Evolutionary conservation across 35 echinoderm and acorn worm species (phyloP).

Genomic region (Patiria miniata): DNA sequence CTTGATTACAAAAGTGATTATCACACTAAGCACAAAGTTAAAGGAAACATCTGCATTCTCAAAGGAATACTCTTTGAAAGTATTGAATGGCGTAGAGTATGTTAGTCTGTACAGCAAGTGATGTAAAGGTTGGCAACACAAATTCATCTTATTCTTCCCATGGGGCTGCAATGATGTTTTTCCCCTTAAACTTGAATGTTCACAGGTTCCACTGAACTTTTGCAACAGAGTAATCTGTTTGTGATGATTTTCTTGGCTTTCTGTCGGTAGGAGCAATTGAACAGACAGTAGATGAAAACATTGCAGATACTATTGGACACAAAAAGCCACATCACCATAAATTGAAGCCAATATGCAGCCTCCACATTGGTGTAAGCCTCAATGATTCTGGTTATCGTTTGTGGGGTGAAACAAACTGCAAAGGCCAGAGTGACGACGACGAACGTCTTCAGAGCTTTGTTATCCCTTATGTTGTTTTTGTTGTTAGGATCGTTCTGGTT

Average conservation of each 20-base stretch:
- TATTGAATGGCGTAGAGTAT: no score
- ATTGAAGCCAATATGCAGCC: background rate
- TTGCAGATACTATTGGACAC: background rate
- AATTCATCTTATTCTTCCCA: no score
- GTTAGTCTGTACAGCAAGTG: no score
- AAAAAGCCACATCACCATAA: background rate
- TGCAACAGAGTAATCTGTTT: background rate
- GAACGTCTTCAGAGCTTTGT: constrained; percentile 21
- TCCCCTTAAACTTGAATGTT: background rate
- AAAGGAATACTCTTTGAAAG: no score
- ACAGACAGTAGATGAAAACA: constrained; percentile 25
- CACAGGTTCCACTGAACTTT: constrained; percentile 16
- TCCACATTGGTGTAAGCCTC: background rate
- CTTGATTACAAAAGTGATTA: no score
- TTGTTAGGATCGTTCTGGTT: background rate
- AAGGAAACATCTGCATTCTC: no score
- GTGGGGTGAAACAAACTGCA: background rate
- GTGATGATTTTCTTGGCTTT: background rate
- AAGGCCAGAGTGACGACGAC: background rate
- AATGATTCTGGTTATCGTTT: background rate
- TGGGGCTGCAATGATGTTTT: no score
- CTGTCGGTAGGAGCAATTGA: background rate
- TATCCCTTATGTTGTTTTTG: background rate
- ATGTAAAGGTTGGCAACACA: no score
- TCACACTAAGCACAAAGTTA: no score